Percentiles rank a stretch among this genome's conserved stretches.
Conservation (phyloP, 2,888 invertebrate genomes). For the Chouioia cunea region DNA sequence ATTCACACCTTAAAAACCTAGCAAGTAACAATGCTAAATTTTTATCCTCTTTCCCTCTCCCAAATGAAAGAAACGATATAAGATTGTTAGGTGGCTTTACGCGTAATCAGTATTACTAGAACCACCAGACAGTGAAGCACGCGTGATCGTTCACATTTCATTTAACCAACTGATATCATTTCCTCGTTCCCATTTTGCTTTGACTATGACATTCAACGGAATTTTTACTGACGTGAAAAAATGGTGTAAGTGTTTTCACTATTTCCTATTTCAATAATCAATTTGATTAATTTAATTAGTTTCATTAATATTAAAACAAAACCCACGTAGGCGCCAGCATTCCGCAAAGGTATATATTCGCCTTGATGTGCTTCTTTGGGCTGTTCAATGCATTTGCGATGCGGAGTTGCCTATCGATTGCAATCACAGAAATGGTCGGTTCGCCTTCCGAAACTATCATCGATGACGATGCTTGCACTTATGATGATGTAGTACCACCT, state of each 20-base stretch:
- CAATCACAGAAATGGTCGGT: constrained; percentile 76
- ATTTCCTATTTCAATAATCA: not conserved
- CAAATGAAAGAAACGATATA: not conserved
- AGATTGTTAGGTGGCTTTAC: not conserved
- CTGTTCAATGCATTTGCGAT: constrained; percentile 79
- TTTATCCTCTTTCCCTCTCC: constrained; percentile 32
- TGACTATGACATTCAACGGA: not conserved
- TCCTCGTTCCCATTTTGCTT: not conserved
- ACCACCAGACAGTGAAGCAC: constrained; percentile 5
- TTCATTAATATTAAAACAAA: not conserved
- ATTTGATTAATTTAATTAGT: not conserved
- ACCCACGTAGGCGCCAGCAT: constrained; percentile 29
- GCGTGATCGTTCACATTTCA: not conserved
- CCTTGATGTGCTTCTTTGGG: constrained; percentile 76
- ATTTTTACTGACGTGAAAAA: constrained; percentile 12
- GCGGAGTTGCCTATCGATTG: constrained; percentile 76
- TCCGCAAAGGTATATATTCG: constrained; percentile 43
- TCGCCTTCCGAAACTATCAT: not conserved
- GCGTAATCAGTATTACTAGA: constrained; percentile 25
- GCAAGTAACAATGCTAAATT: not conserved
- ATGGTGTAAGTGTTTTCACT: constrained; percentile 21
- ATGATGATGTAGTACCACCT: not conserved
- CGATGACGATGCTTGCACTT: constrained; percentile 28
- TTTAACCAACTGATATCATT: not conserved
- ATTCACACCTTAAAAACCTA: not conserved